Evolutionary conservation across 2,888 invertebrate genomes (phyloP), one percentile per base, ranked within the genome.

Genomic region (Melinopterus prodromus): DNA sequence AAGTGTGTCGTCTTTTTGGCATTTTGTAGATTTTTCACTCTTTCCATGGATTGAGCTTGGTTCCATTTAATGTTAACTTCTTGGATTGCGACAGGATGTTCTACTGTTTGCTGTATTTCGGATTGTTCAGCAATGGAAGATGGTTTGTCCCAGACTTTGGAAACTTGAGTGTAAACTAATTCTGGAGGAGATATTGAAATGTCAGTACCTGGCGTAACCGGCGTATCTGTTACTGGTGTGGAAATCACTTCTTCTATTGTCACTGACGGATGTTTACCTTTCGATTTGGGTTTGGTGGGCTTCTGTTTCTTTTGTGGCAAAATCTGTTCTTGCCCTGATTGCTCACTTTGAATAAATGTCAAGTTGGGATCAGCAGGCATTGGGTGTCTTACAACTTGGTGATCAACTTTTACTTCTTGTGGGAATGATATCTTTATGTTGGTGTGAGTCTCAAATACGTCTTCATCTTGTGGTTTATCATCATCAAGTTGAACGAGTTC

Each of bases 21-120:
- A 76, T 91, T 91, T 80, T 92, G 91, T 6, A 92, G 86, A 82
- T 91, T 92, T 82, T 90, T 91, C 14, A 92, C 89, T 82, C 92
- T 90, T 82, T 92, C 91, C 69, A 93, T 90, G 0, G 91, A 88
- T 77, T 91, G 91, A 0, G 92, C 89, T 84, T 92, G 90, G n/a
- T 89, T 90, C 90, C 91, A 92, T 82, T 90, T 89, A 0, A 89
- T 85, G 37, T 89, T 87, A 4, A 89, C 86, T 82, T 89, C 89
- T 77, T 89, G 87, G 15, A 86, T 83, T 6, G 85, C 85, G 35
- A 87, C 82, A 16, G 76, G 78, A 16, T 81, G 82, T 82, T 82
- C 84, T 85, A 85, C 83, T 80, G 80, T 84, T 86, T 85, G 82
- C 35, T 81, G 83, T 69, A 74, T 83, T 82, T 85, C 77, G 84